Evolutionary conservation across 1,140 invertebrate species (phyloP).

Genomic region (Temnothorax curvispinosus): DNA sequence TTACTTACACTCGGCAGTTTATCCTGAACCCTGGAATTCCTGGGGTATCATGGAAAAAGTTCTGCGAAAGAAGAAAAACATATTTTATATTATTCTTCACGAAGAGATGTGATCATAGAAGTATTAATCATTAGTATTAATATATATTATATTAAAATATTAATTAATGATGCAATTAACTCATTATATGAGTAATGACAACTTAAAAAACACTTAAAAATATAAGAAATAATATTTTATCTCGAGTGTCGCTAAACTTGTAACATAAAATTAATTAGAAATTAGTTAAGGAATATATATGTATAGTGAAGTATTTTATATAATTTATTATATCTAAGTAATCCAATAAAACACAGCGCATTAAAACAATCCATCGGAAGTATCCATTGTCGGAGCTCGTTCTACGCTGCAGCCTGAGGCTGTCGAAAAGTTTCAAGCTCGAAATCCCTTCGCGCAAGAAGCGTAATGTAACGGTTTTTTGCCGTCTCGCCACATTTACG

Average conservation of each 20-base stretch:
- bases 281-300: neutral
- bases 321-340: neutral
- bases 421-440: conserved; percentile 25
- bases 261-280: neutral
- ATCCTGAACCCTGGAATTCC: neutral
- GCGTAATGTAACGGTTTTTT: conserved; percentile 40
- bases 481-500: conserved; percentile 34
- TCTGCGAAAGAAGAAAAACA: neutral
- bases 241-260: neutral
- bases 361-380: conserved; percentile 9
- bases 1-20: conserved; percentile 7
- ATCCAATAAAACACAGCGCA: neutral
- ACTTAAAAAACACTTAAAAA: neutral
- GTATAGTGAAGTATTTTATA: neutral
- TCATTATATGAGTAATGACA: neutral
- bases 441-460: conserved; percentile 43
- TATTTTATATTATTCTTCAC: neutral
- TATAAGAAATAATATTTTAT: neutral
- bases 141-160: neutral
- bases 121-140: neutral
- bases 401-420: neutral
- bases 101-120: neutral
- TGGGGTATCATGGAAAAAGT: neutral
- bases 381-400: neutral
- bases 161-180: neutral